Evolutionary conservation across 2,113 vertebrate species (phyloP).

Genomic region (Neodon shergylaensis): DNA sequence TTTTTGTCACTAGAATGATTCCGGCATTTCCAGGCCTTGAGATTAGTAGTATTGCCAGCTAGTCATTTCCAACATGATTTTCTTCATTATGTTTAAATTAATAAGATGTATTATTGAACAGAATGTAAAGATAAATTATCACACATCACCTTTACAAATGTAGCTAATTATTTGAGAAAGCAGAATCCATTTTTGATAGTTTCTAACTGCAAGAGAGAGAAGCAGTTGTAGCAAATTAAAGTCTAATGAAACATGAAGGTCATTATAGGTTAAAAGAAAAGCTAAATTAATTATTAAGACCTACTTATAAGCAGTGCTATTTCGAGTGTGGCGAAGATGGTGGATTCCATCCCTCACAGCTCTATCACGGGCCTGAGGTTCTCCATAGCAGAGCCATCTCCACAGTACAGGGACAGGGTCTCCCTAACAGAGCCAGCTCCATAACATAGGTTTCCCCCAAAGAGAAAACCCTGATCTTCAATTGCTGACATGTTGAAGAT

Average conservation of each 20-base stretch:
- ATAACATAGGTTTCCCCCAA: background rate
- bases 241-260: constrained; percentile 76
- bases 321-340: constrained; percentile 55
- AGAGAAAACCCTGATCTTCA: constrained; percentile 29
- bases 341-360: background rate
- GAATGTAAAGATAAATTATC: constrained; percentile 72
- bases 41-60: constrained; percentile 57
- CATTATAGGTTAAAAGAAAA: constrained; percentile 69
- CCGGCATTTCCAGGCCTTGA: constrained; percentile 40
- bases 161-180: constrained; percentile 69
- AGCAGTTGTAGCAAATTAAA: constrained; percentile 60
- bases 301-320: constrained; percentile 58
- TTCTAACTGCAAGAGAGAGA: constrained; percentile 56
- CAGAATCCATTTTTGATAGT: constrained; percentile 63
- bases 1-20: constrained; percentile 36
- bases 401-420: background rate
- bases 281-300: constrained; percentile 71
- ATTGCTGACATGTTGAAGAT: background rate
- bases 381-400: background rate
- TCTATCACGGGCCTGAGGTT: constrained; percentile 2
- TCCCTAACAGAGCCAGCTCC: background rate
- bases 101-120: constrained; percentile 75
- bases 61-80: constrained; percentile 56
- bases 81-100: constrained; percentile 75
- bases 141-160: constrained; percentile 59